A percentile compares a stretch with the other conserved stretches of the same genome.
These are phyloP conservation scores for Salvelinus namaycush DNA, from an alignment of 2,113 vertebrate genomes.

Conservation along the genomic window DNA sequence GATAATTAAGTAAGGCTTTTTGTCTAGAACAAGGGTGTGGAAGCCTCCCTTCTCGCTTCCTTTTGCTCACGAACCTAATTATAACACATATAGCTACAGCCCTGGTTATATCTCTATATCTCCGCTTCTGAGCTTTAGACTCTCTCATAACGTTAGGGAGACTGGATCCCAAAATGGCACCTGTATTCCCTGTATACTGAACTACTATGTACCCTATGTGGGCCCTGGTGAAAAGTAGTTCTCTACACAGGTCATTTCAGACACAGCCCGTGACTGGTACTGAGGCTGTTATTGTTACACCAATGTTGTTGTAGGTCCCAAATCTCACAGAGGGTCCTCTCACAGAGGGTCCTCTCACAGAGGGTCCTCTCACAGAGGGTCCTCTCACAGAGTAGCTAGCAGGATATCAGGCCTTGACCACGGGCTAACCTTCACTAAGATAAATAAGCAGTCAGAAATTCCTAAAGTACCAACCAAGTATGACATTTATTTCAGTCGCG, in stretches of 20 bases:
- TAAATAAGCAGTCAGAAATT: conserved; percentile 60
- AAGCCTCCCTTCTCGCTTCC: no score
- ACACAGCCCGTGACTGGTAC: not conserved
- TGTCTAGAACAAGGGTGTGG: conserved; percentile 11
- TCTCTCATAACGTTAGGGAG: no score
- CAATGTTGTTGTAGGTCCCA: conserved; percentile 47
- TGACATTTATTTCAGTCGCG: conserved; percentile 59
- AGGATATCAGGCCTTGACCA: conserved; percentile 41
- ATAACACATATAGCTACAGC: conserved; percentile 5
- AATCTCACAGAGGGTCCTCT: conserved; percentile 40
- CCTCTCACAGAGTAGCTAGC: conserved; percentile 14
- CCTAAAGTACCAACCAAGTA: conserved; percentile 37
- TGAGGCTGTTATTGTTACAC: conserved; percentile 43
- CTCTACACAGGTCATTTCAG: no score
- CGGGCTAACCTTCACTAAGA: conserved; percentile 53
- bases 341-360: conserved; percentile 27
- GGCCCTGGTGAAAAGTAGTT: no score
- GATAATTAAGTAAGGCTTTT: conserved; percentile 26
- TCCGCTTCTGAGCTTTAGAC: no score
- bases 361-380: conserved; percentile 35
- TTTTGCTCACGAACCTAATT: conserved; percentile 4
- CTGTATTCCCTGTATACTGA: no score
- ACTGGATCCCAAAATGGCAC: not conserved
- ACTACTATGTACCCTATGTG: no score
- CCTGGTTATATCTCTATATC: conserved; percentile 11